Percentiles rank a stretch among this genome's conserved stretches.
These are phyloP conservation scores for Phacellophora camtschatica DNA, from an alignment of 30 jellyfish, hydroid and myxozoan species.

Conservation along the genomic window DNA sequence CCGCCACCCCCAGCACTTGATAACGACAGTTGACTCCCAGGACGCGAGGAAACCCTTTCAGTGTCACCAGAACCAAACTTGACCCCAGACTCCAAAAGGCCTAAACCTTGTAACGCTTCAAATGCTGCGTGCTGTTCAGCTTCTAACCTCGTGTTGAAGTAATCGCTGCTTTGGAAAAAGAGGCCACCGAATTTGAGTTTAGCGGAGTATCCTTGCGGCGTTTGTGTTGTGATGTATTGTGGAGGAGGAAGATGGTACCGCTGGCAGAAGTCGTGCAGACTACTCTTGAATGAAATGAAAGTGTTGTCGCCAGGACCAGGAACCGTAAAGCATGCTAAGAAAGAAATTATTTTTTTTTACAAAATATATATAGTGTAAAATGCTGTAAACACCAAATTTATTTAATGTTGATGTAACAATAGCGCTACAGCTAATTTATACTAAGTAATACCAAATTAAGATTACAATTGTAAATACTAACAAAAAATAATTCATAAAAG, in stretches of 20 bases:
- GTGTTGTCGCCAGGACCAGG: constrained; percentile 93
- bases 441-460: no score
- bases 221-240: constrained; percentile 95
- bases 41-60: constrained; percentile 58
- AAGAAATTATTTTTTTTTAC: background rate
- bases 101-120: constrained; percentile 97
- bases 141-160: constrained; percentile 92
- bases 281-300: constrained; percentile 94
- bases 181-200: constrained; percentile 98
- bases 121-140: constrained; percentile 99
- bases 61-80: constrained; percentile 89
- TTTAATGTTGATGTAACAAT: no score
- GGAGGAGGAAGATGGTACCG: constrained; percentile 98
- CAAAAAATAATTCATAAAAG: no score
- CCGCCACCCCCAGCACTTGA: constrained; percentile 57
- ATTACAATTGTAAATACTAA: no score
- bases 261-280: constrained; percentile 97
- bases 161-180: constrained; percentile 96
- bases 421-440: no score
- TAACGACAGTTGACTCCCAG: constrained; percentile 71
- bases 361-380: background rate
- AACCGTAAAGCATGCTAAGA: constrained; percentile 94
- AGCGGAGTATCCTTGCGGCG: constrained; percentile 97
- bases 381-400: background rate
- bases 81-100: constrained; percentile 89